Conservation (phyloP, 2,888 invertebrate species). For the Eurois occulta region DNA sequence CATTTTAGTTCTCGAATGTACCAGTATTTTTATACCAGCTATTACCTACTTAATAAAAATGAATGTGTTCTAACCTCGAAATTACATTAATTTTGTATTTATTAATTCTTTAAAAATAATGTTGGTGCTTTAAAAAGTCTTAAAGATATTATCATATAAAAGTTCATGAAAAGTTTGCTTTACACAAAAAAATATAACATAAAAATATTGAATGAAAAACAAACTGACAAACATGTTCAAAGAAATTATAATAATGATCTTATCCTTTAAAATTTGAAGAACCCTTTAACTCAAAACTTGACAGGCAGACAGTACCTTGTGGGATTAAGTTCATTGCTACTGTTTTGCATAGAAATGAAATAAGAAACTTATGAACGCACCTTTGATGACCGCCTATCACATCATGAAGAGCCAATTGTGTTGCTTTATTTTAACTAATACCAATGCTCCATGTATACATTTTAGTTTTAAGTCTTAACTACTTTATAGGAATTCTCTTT, state of each 20-base stretch:
- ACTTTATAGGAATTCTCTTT: no score
- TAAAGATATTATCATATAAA: not conserved
- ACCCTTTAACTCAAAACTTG: not conserved
- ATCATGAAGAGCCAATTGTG: no score
- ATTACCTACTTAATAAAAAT: not conserved
- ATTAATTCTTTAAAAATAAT: not conserved
- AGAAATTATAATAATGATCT: not conserved
- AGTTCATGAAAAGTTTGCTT: not conserved
- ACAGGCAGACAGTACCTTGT: not conserved
- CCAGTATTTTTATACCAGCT: not conserved
- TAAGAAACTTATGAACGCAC: not conserved
- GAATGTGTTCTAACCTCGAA: conserved; percentile 20
- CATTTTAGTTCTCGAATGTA: not conserved
- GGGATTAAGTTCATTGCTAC: not conserved
- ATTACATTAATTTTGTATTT: not conserved
- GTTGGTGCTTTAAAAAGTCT: not conserved
- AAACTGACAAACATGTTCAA: not conserved
- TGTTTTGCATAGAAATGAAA: not conserved
- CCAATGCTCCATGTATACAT: no score
- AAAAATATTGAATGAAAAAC: not conserved
- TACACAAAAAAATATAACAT: not conserved
- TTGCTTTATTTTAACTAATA: no score
- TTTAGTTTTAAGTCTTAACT: no score
- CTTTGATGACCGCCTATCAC: no score
- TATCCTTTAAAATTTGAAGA: not conserved